Conservation (phyloP, 2,888 invertebrate species). For the Limnephilus rhombicus region DNA sequence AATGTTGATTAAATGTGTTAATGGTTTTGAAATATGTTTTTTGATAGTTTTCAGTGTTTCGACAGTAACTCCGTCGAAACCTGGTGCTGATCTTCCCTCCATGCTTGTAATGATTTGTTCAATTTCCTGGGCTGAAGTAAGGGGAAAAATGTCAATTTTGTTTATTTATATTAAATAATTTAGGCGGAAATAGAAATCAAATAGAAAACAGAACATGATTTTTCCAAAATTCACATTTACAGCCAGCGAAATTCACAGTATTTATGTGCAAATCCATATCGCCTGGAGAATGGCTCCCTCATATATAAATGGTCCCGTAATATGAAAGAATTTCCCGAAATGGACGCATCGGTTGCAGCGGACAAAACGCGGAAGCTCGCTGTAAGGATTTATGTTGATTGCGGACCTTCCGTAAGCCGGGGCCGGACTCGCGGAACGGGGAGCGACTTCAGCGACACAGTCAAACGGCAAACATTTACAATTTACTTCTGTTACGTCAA, state of each 20-base stretch:
- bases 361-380: slow-evolving; percentile 26
- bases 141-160: no score
- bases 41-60: no score
- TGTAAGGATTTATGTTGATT: slow-evolving; percentile 45
- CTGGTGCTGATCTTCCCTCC: no score
- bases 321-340: slow-evolving; percentile 31
- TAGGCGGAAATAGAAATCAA: neutral
- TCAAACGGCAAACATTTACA: neutral
- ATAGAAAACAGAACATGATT: neutral
- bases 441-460: neutral
- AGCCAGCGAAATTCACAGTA: neutral
- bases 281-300: slow-evolving; percentile 13
- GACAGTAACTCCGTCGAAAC: no score
- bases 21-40: no score
- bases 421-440: neutral
- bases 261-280: neutral
- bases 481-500: neutral
- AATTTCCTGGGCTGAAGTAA: no score
- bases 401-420: slow-evolving; percentile 31
- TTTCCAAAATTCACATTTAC: neutral
- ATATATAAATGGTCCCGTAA: slow-evolving; percentile 12
- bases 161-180: no score
- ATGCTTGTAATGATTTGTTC: no score
- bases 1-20: no score
- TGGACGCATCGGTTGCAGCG: slow-evolving; percentile 35